phyloP scores from a whole-genome alignment of 2,113 vertebrate genomes.

The Peromyscus leucopus region DNA sequence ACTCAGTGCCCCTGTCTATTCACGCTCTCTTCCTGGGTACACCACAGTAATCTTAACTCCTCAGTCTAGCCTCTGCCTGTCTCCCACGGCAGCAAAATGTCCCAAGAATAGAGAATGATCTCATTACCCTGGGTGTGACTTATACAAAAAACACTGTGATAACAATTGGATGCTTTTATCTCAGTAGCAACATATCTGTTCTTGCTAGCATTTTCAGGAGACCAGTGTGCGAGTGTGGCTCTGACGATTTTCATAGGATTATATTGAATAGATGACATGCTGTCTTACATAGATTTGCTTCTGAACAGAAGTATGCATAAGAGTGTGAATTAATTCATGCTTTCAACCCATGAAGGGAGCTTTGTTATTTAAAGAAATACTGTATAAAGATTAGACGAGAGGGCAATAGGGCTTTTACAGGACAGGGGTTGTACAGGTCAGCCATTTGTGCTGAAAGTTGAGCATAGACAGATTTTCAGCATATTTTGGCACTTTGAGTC shows the following conservation, averaged over 20 bases:
- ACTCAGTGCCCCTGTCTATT: neutral
- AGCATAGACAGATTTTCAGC: neutral
- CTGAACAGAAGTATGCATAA: slow-evolving; percentile 49
- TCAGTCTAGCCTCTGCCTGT: neutral
- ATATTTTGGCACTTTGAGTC: neutral
- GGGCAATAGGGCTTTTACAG: neutral
- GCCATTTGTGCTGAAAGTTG: neutral
- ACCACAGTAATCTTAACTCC: slow-evolving; percentile 12
- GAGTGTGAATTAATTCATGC: slow-evolving; percentile 18
- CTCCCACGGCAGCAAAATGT: neutral
- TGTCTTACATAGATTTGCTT: slow-evolving; percentile 47
- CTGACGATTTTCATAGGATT: slow-evolving; percentile 17
- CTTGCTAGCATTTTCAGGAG: slow-evolving; percentile 5
- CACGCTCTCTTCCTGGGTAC: neutral
- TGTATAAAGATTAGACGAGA: neutral
- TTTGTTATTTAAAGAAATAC: slow-evolving; percentile 55
- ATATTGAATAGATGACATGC: neutral
- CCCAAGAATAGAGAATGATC: slow-evolving; percentile 26
- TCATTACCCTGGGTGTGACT: neutral
- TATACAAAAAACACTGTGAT: slow-evolving; percentile 25
- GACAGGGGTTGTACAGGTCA: neutral
- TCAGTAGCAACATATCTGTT: slow-evolving; percentile 3
- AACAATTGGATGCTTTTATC: slow-evolving; percentile 45
- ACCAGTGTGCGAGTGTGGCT: neutral
- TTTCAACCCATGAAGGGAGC: slow-evolving; percentile 20